Base-by-base conservation (phyloP, 2,797 vertebrate species). In the Acanthopagrus latus region DNA sequence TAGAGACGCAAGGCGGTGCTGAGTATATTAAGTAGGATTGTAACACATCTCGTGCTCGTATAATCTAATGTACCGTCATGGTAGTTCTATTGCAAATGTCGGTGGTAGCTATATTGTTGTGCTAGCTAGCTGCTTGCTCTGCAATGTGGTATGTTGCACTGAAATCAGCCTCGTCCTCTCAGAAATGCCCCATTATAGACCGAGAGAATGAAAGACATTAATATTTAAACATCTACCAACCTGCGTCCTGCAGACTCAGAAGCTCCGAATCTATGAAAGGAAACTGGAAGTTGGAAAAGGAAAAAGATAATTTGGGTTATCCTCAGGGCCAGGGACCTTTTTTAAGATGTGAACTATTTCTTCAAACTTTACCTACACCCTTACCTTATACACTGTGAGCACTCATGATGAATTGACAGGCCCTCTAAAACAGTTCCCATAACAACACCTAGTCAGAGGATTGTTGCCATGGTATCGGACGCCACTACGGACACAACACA, bases 121-220 rank as follows among this genome's bases (percentile, higher is more conserved):
- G 81, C 88, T 93, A 89, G 89, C 88, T 89, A 90, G 89, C 89
- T 86, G 82, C 92, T 93, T 90, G 91, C 89, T 92, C 88, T 85
- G 84, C 90, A 80, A 71, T 92, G 91, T 92, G 83, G 67, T 91
- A 25, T 86, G 86, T 92, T 83, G 89, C 90, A 93, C 82, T 90
- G 82, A 92, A 92, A 80, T 92, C 83, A 72, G 82, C 82, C 58
- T 76, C 52, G 47, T 86, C 80, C 83, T 89, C 76, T 79, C 57
- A 55, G 62, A 86, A 84, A 86, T 2, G 41, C 76, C 82, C 89
- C 67, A 7, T 67, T 43, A 65, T 12, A n/a, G 43, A 76, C 46
- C 6, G 65, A 86, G 70, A 82, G 60, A 64, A 46, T 27, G 55
- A 48, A 51, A 21, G 58, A 75, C 47, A 21, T 62, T 44, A 72